Conservation (phyloP, 2,888 invertebrate genomes). For the Drosophila seclusa region DNA sequence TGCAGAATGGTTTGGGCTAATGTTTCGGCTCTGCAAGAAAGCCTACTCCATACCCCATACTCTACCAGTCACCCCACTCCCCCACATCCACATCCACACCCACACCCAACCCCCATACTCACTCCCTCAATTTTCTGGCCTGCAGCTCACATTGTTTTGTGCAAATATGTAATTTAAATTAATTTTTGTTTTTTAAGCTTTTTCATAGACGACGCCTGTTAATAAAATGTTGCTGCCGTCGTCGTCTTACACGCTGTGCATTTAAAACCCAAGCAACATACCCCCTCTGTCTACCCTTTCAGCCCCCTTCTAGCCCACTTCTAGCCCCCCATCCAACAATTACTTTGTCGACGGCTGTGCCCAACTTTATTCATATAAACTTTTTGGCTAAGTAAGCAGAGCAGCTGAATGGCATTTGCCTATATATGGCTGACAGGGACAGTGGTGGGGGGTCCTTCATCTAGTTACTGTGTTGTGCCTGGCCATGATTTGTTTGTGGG, state of each 20-base stretch:
- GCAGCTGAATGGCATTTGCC: constrained; percentile 64
- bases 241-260: constrained; percentile 27
- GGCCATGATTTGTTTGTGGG: constrained; percentile 56
- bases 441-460: not conserved
- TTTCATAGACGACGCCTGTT: constrained; percentile 72
- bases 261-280: not conserved
- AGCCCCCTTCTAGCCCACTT: not conserved
- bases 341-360: constrained; percentile 48
- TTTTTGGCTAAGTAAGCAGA: constrained; percentile 75
- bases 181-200: constrained; percentile 78
- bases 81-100: too few relatives aligned
- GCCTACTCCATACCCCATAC: not conserved
- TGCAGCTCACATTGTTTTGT: constrained; percentile 66
- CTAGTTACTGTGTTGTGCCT: constrained; percentile 17
- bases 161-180: constrained; percentile 78
- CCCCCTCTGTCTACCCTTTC: not conserved
- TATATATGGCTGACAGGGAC: constrained; percentile 21
- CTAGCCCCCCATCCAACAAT: not conserved
- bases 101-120: too few relatives aligned
- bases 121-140: not conserved
- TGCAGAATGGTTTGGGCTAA: constrained; percentile 5
- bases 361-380: constrained; percentile 76
- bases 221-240: constrained; percentile 65
- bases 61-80: not conserved
- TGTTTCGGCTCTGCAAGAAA: constrained; percentile 2